A percentile compares a stretch with the other conserved stretches of the same genome.
phyloP scores from a whole-genome alignment of 1,140 invertebrate species.

The Pogonus chalceus region DNA sequence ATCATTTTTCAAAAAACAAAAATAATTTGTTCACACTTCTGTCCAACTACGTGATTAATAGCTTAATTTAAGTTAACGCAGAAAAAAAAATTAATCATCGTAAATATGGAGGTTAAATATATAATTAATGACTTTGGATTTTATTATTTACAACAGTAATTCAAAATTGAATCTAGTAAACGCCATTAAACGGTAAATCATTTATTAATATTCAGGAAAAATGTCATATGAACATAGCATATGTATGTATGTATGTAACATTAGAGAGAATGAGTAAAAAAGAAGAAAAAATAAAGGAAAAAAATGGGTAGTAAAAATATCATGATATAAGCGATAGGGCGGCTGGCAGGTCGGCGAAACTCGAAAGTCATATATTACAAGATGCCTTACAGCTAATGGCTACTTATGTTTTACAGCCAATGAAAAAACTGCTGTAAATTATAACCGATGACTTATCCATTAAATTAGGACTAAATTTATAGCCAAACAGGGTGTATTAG shows the following conservation, averaged over 20 bases:
- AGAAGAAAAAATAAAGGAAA: not conserved
- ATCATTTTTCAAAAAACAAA: too few relatives aligned
- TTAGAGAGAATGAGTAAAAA: not conserved
- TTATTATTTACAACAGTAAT: too few relatives aligned
- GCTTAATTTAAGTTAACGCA: too few relatives aligned
- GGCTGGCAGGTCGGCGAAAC: not conserved
- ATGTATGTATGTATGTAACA: too few relatives aligned
- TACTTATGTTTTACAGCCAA: slow-evolving; percentile 5
- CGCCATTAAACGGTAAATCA: too few relatives aligned
- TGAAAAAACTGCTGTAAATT: slow-evolving; percentile 4
- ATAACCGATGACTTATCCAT: slow-evolving; percentile 3
- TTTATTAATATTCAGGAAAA: slow-evolving; percentile 3
- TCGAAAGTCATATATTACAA: not conserved
- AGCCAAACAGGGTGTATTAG: not conserved
- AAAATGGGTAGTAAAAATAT: not conserved
- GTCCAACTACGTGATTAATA: too few relatives aligned
- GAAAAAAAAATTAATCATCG: too few relatives aligned
- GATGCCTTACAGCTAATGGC: not conserved
- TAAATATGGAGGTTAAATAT: too few relatives aligned
- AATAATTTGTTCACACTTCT: too few relatives aligned
- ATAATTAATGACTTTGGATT: too few relatives aligned
- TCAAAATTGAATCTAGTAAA: too few relatives aligned
- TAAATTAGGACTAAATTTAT: slow-evolving; percentile 7
- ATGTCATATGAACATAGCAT: too few relatives aligned
- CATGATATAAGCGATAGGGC: not conserved